phyloP scores from a whole-genome alignment of 2,888 invertebrate genomes.

The Deladenus siricidicola region DNA sequence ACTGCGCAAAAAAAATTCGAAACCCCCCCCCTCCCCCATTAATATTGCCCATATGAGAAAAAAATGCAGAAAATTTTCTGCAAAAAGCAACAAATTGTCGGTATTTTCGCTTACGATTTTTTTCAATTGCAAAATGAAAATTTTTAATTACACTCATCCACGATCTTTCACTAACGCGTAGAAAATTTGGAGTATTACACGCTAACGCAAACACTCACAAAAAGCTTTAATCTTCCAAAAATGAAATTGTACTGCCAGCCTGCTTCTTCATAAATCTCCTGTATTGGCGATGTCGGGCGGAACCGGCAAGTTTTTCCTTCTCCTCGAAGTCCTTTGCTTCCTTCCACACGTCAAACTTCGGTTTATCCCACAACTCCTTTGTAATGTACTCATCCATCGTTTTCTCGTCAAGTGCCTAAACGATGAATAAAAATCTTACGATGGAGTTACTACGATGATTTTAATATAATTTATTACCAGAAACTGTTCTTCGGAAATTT shows the following conservation, averaged over 20 bases:
- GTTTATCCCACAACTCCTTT: conserved; percentile 72
- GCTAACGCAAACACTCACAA: no score
- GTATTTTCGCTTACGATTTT: no score
- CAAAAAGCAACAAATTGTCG: no score
- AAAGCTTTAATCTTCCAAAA: conserved; percentile 58
- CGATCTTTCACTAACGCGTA: no score
- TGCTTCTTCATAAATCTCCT: conserved; percentile 81
- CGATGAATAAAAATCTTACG: conserved; percentile 1
- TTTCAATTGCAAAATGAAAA: no score
- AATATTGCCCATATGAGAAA: no score
- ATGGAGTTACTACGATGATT: neutral
- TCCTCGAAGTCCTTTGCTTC: conserved; percentile 73
- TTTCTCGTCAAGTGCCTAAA: conserved; percentile 63
- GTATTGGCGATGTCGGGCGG: conserved; percentile 77
- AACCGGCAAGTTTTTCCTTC: conserved; percentile 75
- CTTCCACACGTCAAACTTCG: conserved; percentile 73
- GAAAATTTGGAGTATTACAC: no score
- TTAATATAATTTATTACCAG: conserved; percentile 57
- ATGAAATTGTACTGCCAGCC: conserved; percentile 80
- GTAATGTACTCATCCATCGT: conserved; percentile 68
- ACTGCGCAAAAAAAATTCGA: no score
- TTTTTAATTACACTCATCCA: no score
- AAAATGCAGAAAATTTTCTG: no score
- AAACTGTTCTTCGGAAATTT: conserved; percentile 58
- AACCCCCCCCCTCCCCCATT: no score